Base-by-base conservation (phyloP, 2,797 vertebrate genomes). In the Amphiprion clarkii region DNA sequence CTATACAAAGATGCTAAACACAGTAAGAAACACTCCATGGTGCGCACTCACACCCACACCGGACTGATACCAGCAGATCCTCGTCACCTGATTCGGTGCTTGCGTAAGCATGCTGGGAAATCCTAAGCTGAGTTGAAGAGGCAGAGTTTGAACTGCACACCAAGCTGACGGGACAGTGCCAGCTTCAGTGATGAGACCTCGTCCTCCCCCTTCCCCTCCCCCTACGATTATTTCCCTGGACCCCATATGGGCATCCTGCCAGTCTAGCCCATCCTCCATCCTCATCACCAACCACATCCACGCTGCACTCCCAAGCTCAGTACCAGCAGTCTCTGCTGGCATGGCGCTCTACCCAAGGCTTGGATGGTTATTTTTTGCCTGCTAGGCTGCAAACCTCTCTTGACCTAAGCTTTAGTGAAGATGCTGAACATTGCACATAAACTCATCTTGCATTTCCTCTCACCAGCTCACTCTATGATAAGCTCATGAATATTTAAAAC, bases 171-270 rank as follows among this genome's bases (percentile, higher is more conserved):
- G 85, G 69, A 78, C 76, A 52, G 61, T 82, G 78, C 83, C 87
- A 86, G 82, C 51, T 66, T 78, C 76, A 17, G 63, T 44, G 78
- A 83, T 68, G 84, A 85, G 74, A 83, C 82, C 83, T 83, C 78
- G 62, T 55, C 79, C 54, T 67, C 63, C 44, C 69, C 85, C 71
- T 71, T 82, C 88, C 85, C 78, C 85, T n/a, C 46, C 46, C 46
- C 19, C 46, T 49, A 74, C 31, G 66, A 87, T 90, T 93, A 90
- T 90, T 90, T 90, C 85, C 88, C 87, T 76, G 88, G 87, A 87
- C 90, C 85, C 90, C 87, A 79, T 79, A 58, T 84, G 92, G 92
- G 93, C 92, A 81, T 55, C 52, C 44, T 90, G 92, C 92, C 88
- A 87, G 81, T 74, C 76, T 56, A 36, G 79, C 89, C 90, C 88